Percentiles rank a stretch among this genome's conserved stretches.
These are phyloP conservation scores for Equus przewalskii DNA, from an alignment of 2,113 vertebrate species.

Conservation along the genomic window DNA sequence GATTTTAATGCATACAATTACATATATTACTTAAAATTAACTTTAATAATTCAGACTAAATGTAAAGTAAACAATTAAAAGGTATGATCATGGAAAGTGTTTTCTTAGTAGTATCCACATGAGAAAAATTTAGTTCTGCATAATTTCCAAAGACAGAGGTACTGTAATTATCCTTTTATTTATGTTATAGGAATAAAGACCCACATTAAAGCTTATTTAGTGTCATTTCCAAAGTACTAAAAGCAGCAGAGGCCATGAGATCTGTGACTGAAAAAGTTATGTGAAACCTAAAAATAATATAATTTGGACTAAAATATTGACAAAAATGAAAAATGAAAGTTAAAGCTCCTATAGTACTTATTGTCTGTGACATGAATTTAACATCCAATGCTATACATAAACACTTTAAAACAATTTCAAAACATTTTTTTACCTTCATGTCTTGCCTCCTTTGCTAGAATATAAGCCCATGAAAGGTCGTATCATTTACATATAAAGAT, in stretches of 20 bases:
- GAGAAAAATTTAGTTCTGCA: constrained; percentile 48
- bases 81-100: not conserved
- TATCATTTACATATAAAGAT: not conserved
- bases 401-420: not conserved
- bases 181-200: not conserved
- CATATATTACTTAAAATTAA: not conserved
- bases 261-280: not conserved
- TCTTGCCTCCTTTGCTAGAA: not conserved
- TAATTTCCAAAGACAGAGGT: constrained; percentile 19
- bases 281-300: constrained; percentile 12
- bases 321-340: not conserved
- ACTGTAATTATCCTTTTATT: not conserved
- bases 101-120: constrained; percentile 18
- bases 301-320: constrained; percentile 14
- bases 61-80: constrained; percentile 31
- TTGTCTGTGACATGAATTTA: not conserved
- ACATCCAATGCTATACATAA: not conserved
- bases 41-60: not conserved
- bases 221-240: not conserved
- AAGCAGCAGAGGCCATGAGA: not conserved
- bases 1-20: not conserved
- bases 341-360: not conserved
- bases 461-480: not conserved
- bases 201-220: not conserved
- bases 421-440: not conserved